phyloP scores from a whole-genome alignment of 2,888 invertebrate species.

The Megaustenia siamemsis region DNA sequence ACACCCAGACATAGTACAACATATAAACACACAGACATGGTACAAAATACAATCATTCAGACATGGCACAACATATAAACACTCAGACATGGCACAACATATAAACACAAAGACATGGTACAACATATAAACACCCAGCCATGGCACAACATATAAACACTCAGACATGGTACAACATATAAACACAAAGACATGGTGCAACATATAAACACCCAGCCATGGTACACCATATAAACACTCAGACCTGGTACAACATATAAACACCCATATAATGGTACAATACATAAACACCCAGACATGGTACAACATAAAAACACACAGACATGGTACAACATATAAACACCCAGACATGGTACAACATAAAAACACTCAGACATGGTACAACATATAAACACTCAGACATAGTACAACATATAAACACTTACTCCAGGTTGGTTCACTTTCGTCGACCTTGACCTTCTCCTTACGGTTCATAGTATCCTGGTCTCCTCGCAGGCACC shows the following conservation, averaged over 20 bases:
- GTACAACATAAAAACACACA: neutral
- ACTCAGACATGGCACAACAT: no score
- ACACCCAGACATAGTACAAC: no score
- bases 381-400: no score
- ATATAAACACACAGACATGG: no score
- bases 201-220: neutral
- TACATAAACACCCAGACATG: slow-evolving; percentile 10
- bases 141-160: no score
- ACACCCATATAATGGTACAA: neutral
- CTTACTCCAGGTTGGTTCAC: slow-evolving; percentile 69
- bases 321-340: neutral
- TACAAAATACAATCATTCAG: slow-evolving; percentile 27
- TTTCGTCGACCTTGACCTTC: slow-evolving; percentile 73
- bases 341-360: no score
- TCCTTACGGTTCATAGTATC: slow-evolving; percentile 53
- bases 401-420: slow-evolving; percentile 5
- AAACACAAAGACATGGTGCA: no score
- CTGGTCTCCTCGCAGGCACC: slow-evolving; percentile 5
- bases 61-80: neutral
- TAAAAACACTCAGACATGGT: no score
- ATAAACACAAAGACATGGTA: no score
- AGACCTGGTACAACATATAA: neutral
- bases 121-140: no score
- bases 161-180: no score
- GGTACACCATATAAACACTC: neutral